Conservation (phyloP, 2,888 invertebrate species). For the Cetonia aurata region DNA sequence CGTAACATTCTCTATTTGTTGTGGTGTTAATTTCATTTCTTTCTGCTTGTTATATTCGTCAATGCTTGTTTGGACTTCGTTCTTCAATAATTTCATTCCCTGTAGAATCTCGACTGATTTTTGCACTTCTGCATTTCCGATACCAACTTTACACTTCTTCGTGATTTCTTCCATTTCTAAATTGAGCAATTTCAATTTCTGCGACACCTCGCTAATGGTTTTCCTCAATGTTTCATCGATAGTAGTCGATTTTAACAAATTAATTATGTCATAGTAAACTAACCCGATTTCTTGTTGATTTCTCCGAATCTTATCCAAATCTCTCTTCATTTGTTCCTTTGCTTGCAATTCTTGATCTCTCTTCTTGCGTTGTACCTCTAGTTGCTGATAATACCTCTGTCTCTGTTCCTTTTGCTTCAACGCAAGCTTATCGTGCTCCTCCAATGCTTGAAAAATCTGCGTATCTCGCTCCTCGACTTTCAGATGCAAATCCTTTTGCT, state of each 20-base stretch:
- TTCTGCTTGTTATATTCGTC: slow-evolving; percentile 60
- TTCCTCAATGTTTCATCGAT: slow-evolving; percentile 49
- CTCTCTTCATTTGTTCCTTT: slow-evolving; percentile 59
- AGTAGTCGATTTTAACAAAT: slow-evolving; percentile 60
- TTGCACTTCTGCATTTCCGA: slow-evolving; percentile 68
- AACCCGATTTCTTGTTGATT: slow-evolving; percentile 71
- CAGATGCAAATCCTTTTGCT: slow-evolving; percentile 62
- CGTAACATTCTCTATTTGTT: slow-evolving; percentile 49
- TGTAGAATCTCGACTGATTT: slow-evolving; percentile 55
- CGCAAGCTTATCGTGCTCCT: slow-evolving; percentile 71
- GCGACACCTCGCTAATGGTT: slow-evolving; percentile 63
- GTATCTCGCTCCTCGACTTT: slow-evolving; percentile 67
- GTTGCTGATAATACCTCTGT: slow-evolving; percentile 65
- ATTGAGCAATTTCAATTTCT: slow-evolving; percentile 65
- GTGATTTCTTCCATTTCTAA: slow-evolving; percentile 67
- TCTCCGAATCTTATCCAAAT: slow-evolving; percentile 67
- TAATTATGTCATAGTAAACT: slow-evolving; percentile 71
- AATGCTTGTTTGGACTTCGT: slow-evolving; percentile 54
- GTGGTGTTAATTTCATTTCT: slow-evolving; percentile 59
- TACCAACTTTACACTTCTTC: slow-evolving; percentile 66
- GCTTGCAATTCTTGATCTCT: slow-evolving; percentile 62
- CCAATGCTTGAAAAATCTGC: slow-evolving; percentile 66
- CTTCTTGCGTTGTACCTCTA: too few species aligned
- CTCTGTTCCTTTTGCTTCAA: slow-evolving; percentile 69
- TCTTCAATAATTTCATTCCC: slow-evolving; percentile 47